Conservation (phyloP, 2,797 vertebrate genomes). For the Rhyacichthys aspro region DNA sequence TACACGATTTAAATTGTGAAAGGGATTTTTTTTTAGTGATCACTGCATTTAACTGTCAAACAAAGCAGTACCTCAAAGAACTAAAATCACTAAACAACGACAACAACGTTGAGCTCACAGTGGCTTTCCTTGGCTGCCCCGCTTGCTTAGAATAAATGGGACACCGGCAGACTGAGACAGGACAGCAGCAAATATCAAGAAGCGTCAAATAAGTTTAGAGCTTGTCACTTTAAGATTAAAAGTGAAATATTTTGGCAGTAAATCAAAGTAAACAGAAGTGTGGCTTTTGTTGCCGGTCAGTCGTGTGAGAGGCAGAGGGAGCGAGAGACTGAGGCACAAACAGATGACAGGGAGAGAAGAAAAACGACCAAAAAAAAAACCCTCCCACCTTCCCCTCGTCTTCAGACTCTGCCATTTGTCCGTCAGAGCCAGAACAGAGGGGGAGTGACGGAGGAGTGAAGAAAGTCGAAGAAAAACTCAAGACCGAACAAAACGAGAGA, state of each 20-base stretch:
- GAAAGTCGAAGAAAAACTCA: constrained; percentile 8
- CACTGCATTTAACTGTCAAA: too few relatives aligned
- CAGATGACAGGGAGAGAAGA: constrained; percentile 52
- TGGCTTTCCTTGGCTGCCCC: too few relatives aligned
- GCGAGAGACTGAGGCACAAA: constrained; percentile 33
- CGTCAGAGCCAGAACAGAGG: constrained; percentile 26
- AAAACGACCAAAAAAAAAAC: constrained; percentile 28
- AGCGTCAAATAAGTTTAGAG: too few relatives aligned
- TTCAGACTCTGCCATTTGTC: constrained; percentile 62
- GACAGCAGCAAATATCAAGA: too few relatives aligned
- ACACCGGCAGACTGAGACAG: too few relatives aligned
- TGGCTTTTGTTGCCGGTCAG: constrained; percentile 30
- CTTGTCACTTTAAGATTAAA: too few relatives aligned
- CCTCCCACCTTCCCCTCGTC: constrained; percentile 24
- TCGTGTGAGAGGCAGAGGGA: constrained; percentile 1
- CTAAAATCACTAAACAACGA: too few relatives aligned
- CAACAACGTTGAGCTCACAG: too few relatives aligned
- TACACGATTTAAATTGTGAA: background rate
- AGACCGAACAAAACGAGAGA: background rate
- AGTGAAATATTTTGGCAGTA: too few relatives aligned
- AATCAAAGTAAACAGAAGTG: background rate
- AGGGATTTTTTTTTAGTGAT: too few relatives aligned
- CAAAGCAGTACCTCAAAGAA: too few relatives aligned
- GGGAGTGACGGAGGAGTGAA: constrained; percentile 18
- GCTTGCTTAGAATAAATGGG: background rate